Conservation (phyloP, 2,797 vertebrate species). For the Tragelaphus eurycerus region DNA sequence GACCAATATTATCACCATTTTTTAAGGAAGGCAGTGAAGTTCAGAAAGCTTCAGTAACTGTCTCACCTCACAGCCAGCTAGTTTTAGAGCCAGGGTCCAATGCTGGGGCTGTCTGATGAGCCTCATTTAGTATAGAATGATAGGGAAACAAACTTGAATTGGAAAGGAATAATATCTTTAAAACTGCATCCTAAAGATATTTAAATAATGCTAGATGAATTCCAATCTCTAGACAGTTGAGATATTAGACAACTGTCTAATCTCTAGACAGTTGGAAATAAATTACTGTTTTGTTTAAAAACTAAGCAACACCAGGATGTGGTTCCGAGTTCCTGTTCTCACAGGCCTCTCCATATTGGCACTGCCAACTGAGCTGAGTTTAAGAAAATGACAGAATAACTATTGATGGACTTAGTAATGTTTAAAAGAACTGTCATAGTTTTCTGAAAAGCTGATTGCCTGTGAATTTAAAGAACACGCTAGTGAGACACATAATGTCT, state of each 20-base stretch:
- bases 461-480: neutral
- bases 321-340: neutral
- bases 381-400: neutral
- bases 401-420: neutral
- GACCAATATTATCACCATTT: neutral
- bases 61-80: neutral
- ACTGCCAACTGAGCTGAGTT: neutral
- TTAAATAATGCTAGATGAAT: neutral
- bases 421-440: neutral
- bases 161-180: neutral
- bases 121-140: neutral
- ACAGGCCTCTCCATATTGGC: neutral
- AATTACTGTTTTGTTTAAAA: conserved; percentile 31
- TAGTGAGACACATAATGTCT: neutral
- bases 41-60: neutral
- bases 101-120: neutral
- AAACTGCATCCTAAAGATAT: neutral
- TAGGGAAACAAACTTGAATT: neutral
- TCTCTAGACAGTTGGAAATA: neutral
- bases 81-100: neutral
- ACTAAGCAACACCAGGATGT: neutral
- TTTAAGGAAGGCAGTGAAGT: neutral
- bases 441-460: neutral
- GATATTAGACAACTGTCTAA: neutral
- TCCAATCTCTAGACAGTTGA: neutral